phyloP scores from a whole-genome alignment of 2,888 invertebrate genomes.

The Erebia palarica region DNA sequence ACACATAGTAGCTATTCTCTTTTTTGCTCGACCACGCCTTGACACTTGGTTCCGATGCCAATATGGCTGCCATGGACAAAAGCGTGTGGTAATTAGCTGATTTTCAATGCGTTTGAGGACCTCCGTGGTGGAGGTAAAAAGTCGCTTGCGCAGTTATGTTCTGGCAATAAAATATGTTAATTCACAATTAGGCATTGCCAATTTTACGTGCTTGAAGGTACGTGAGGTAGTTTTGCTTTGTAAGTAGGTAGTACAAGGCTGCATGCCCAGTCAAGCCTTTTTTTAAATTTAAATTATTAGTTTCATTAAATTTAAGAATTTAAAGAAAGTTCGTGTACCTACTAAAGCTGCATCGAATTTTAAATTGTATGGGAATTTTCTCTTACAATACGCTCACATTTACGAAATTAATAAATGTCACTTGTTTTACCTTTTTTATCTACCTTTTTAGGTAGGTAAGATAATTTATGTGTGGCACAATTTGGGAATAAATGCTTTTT shows the following conservation, averaged over 20 bases:
- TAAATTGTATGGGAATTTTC: too few relatives aligned
- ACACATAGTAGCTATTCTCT: constrained; percentile 68
- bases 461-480: too few relatives aligned
- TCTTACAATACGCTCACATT: too few relatives aligned
- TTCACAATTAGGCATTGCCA: constrained; percentile 14
- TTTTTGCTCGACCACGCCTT: constrained; percentile 66
- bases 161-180: constrained; percentile 24
- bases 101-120: constrained; percentile 4
- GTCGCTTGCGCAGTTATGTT: constrained; percentile 10
- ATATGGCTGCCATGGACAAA: constrained; percentile 48
- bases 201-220: constrained; percentile 8
- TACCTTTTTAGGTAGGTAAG: too few relatives aligned
- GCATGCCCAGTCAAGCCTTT: too few relatives aligned
- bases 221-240: background rate
- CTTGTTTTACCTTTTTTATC: too few relatives aligned
- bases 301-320: too few relatives aligned
- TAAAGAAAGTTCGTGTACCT: too few relatives aligned
- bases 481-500: too few relatives aligned
- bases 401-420: too few relatives aligned
- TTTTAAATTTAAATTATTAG: too few relatives aligned
- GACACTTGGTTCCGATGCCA: constrained; percentile 55
- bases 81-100: constrained; percentile 31
- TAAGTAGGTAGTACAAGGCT: background rate
- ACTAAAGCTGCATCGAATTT: too few relatives aligned
- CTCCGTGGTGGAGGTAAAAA: constrained; percentile 20